phyloP scores from a whole-genome alignment of 2,797 vertebrate species.

The Chiloscyllium punctatum region DNA sequence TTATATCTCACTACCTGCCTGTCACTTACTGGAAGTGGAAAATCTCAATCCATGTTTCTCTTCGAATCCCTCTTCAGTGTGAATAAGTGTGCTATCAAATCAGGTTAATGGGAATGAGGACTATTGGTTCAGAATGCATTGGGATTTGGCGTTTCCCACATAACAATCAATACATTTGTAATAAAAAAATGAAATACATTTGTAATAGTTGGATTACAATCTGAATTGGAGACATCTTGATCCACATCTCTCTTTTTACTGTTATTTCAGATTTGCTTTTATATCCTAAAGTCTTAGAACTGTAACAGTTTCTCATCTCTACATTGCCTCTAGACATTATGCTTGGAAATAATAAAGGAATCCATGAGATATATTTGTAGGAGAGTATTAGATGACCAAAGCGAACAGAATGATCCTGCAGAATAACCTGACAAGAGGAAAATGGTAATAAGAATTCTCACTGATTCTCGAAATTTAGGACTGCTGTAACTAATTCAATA shows the following conservation, averaged over 20 bases:
- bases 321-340: not conserved
- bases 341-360: not conserved
- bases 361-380: not conserved
- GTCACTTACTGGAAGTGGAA: too few relatives aligned
- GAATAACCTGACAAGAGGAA: not conserved
- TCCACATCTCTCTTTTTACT: not conserved
- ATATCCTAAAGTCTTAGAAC: not conserved
- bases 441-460: not conserved
- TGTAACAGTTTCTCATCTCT: not conserved
- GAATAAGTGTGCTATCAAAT: not conserved
- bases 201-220: not conserved
- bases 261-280: too few relatives aligned
- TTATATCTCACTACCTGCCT: too few relatives aligned
- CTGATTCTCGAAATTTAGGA: not conserved
- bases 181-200: not conserved
- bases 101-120: not conserved
- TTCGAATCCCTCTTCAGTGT: not conserved
- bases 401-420: not conserved
- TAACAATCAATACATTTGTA: not conserved
- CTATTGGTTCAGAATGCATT: not conserved
- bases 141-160: not conserved
- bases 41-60: not conserved
- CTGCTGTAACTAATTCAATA: not conserved
- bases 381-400: not conserved
- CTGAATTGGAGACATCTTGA: not conserved